A percentile compares a stretch with the other conserved stretches of the same genome.
Evolutionary conservation across 2,113 vertebrate genomes (phyloP).

Genomic region (Thunnus maccoyii): DNA sequence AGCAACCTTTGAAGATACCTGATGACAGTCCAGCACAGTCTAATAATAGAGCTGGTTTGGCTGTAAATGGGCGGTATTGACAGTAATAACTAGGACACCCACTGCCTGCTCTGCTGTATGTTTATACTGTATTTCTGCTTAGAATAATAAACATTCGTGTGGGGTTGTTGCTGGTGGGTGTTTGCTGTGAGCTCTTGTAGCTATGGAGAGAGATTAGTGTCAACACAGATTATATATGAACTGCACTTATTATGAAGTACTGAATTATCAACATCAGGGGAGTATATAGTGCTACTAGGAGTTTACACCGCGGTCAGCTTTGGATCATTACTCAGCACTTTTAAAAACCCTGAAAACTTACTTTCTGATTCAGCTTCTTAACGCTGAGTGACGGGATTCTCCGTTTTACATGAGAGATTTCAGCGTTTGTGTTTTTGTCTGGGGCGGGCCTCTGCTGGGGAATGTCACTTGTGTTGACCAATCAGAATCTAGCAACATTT

Average conservation of each 20-base stretch:
- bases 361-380: background rate
- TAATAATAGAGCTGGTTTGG: conserved; percentile 76
- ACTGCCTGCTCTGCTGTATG: conserved; percentile 52
- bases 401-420: too few species aligned
- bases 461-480: too few species aligned
- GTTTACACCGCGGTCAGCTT: background rate
- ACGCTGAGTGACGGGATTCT: too few species aligned
- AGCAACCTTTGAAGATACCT: conserved; percentile 72
- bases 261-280: conserved; percentile 19
- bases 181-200: conserved; percentile 39
- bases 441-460: too few species aligned
- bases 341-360: background rate
- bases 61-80: conserved; percentile 74
- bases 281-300: background rate
- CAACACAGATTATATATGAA: conserved; percentile 47
- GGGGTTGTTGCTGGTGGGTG: conserved; percentile 51
- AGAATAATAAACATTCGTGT: conserved; percentile 71
- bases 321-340: background rate
- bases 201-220: conserved; percentile 46
- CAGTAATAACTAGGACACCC: conserved; percentile 78
- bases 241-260: background rate
- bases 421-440: too few species aligned
- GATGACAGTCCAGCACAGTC: conserved; percentile 70
- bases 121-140: conserved; percentile 68
- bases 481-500: too few species aligned